Evolutionary conservation across 2,113 vertebrate genomes (phyloP).

Genomic region (Protomyctophum bolini): DNA sequence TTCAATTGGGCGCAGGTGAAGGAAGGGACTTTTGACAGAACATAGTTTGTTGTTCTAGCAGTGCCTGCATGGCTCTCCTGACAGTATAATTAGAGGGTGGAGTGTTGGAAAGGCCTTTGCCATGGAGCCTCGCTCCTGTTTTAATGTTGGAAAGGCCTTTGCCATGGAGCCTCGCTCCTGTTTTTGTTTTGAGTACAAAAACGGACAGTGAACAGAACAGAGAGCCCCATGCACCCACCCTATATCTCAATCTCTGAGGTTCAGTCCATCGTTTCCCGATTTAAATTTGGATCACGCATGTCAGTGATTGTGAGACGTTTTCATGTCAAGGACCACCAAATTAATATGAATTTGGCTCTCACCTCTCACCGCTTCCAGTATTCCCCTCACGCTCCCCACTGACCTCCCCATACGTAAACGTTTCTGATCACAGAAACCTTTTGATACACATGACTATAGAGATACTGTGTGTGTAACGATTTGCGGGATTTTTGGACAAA

Average conservation of each 20-base stretch:
- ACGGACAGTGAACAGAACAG: background rate
- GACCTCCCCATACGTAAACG: too few species aligned
- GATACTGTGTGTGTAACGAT: too few species aligned
- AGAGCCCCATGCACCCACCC: background rate
- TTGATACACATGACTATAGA: too few species aligned
- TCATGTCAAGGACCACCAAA: too few species aligned
- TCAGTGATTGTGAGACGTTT: too few species aligned
- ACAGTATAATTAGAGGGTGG: slow-evolving; percentile 40
- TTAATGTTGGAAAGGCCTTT: background rate
- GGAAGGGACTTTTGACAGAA: background rate
- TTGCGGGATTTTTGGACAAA: too few species aligned
- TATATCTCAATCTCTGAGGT: background rate
- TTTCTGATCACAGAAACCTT: too few species aligned
- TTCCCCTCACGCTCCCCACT: too few species aligned
- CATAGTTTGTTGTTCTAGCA: slow-evolving; percentile 12
- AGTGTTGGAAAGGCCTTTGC: background rate
- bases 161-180: slow-evolving; percentile 23
- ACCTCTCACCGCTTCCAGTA: too few species aligned
- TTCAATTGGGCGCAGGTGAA: background rate
- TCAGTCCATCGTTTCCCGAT: slow-evolving; percentile 18
- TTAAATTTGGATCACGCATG: background rate
- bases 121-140: slow-evolving; percentile 31
- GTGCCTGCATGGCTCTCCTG: background rate
- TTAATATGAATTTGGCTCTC: too few species aligned
- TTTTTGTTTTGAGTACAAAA: slow-evolving; percentile 23